Evolutionary conservation across 2,797 vertebrate species (phyloP), one percentile per base, ranked within the genome.

Genomic region (Bryconaethiops microstoma): DNA sequence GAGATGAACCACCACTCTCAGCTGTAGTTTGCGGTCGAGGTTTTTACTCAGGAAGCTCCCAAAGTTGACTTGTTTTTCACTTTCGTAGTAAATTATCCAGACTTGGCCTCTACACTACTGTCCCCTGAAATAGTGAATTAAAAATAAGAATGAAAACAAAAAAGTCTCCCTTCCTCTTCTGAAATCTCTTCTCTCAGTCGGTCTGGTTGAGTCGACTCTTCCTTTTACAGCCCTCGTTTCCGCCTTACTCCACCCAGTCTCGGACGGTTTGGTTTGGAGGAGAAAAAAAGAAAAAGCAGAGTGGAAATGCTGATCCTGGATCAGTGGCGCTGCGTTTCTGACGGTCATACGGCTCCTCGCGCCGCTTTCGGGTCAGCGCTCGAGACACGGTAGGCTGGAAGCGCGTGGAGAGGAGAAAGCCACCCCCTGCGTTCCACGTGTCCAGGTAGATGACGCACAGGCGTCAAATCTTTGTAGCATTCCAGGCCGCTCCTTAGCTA

Each of bases 161-260:
- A 67, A 17, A 21, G 60, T 73, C 39, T 72, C 68, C 21, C 73
- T 70, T 81, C 78, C 65, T 82, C 76, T 77, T 74, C 9, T 45
- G 29, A 64, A 69, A 55, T 85, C 75, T 83, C 64, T 80, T 77
- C 75, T 17, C 69, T 19, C 52, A 68, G 48, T 83, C 73, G 59
- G 29, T 50, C 50, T 17, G 39, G 40, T 76, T 75, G 74, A 68
- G 60, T 74, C 59, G 78, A 74, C 78, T 68, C 75, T 79, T 78
- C 55, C 69, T 54, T 83, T 84, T 82, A 82, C 74, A 74, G 72
- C 0, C 68, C 54, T 54, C 55, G 81, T 82, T 86, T 88, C 87
- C 89, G 80, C 80, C 78, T 86, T 78, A 75, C 83, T 81, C 88
- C 86, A 86, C 89, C 86, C 86, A 77, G 82, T 82, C 55, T 57